Percentiles rank a stretch among this genome's conserved stretches.
These are phyloP conservation scores for Phrynocephalus versicolor DNA, from an alignment of 2,113 vertebrate species.

Conservation along the genomic window DNA sequence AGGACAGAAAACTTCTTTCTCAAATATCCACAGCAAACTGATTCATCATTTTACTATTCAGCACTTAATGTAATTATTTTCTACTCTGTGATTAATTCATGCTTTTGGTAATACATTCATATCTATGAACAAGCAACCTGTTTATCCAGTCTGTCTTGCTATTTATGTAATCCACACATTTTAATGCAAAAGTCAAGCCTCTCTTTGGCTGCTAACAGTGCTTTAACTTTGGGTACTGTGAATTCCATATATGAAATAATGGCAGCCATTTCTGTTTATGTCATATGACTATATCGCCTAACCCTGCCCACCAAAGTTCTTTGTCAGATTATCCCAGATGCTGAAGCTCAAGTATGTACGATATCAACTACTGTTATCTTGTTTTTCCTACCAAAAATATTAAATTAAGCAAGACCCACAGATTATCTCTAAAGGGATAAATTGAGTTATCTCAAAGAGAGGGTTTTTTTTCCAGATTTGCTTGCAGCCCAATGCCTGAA, in stretches of 20 bases:
- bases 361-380: neutral
- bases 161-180: neutral
- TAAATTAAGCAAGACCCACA: neutral
- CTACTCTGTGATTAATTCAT: neutral
- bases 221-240: neutral
- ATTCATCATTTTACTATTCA: neutral
- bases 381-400: neutral
- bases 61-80: neutral
- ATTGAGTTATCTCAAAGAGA: neutral
- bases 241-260: neutral
- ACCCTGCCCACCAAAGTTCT: neutral
- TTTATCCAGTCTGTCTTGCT: neutral
- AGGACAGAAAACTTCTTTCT: neutral
- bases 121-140: neutral
- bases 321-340: neutral
- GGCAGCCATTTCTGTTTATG: neutral
- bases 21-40: fast-evolving
- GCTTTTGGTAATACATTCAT: neutral
- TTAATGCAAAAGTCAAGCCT: neutral
- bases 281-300: neutral
- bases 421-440: neutral
- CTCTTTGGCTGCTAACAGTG: fast-evolving
- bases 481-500: no score
- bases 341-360: no score
- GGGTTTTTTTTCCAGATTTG: no score